Evolutionary conservation across 2,888 invertebrate species (phyloP), one percentile per base, ranked within the genome.

Genomic region (Papilio demoleus): DNA sequence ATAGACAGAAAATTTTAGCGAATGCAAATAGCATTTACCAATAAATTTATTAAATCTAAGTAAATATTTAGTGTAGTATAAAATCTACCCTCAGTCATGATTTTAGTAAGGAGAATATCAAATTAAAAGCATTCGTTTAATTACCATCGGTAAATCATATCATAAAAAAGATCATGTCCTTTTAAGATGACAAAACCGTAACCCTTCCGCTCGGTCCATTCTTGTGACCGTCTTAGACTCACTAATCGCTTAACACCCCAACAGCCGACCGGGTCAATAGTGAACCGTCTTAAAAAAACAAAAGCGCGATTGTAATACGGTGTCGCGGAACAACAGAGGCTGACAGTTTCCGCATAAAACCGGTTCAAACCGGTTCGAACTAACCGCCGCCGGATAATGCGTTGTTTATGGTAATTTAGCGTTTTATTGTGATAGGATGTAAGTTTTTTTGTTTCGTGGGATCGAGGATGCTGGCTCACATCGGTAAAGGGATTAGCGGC

Each of bases 331-430:
- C 84, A 82, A 82, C 81, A 84, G 80, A 82, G 84, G 84, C 80
- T 74, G 78, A 79, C 82, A 79, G 84, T 87, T 87, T 90, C 90
- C 90, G 86, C 85, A 80, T 74, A 70, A 70, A 88, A 90, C 90
- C 81, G 83, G 90, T 87, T 81, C 72, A 17, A 78, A 86, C 88
- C 81, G 84, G 88, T 89, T 83, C 76, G 68, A 76, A 71, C 70
- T 74, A 84, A 84, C 86, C 84, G 87, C 84, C 83, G 79, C 75
- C 76, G 76, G 75, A 85, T 90, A 89, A 90, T 90, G 88, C 82
- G 80, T 87, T 92, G 92, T 92, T 92, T 91, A 92, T 92, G 92
- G 91, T 92, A 92, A 92, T 92, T 90, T 91, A 81, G 86, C 77
- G 75, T 80, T 86, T 84, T 90, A 86, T 89, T 88, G 86, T 85